A percentile compares a stretch with the other conserved stretches of the same genome.
phyloP scores from a whole-genome alignment of 2,113 vertebrate genomes.

The Gallinago media region DNA sequence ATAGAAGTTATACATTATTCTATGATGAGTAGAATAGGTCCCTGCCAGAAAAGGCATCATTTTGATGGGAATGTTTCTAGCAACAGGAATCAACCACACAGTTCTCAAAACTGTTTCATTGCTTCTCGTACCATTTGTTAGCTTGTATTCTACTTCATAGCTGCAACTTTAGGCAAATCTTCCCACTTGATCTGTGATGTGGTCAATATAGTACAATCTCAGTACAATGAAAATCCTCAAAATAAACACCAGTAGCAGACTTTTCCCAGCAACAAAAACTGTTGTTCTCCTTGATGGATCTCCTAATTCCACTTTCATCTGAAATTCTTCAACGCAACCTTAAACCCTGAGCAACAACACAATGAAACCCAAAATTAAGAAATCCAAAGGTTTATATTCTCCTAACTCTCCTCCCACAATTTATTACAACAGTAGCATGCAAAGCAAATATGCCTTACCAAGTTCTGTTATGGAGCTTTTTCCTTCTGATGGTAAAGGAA shows the following conservation, averaged over 20 bases:
- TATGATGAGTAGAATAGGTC: neutral
- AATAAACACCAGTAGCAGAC: neutral
- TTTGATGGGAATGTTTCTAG: neutral
- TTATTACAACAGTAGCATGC: neutral
- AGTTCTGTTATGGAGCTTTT: conserved; percentile 86
- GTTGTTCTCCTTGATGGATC: neutral
- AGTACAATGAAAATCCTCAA: neutral
- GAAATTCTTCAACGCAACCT: neutral
- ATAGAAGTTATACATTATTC: neutral
- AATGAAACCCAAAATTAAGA: neutral
- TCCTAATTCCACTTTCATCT: neutral
- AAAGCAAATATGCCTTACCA: conserved; percentile 80
- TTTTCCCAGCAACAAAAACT: neutral
- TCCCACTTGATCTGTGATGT: neutral
- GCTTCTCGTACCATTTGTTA: neutral
- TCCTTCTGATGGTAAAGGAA: conserved; percentile 89
- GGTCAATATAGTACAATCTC: neutral
- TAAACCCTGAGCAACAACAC: neutral
- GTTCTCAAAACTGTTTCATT: neutral
- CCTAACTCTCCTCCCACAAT: neutral
- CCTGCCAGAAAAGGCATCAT: neutral
- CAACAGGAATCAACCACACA: neutral
- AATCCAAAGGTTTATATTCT: neutral
- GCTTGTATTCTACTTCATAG: neutral
- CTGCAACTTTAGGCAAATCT: neutral